phyloP scores from a whole-genome alignment of 2,797 vertebrate species.

The Lophius americanus region DNA sequence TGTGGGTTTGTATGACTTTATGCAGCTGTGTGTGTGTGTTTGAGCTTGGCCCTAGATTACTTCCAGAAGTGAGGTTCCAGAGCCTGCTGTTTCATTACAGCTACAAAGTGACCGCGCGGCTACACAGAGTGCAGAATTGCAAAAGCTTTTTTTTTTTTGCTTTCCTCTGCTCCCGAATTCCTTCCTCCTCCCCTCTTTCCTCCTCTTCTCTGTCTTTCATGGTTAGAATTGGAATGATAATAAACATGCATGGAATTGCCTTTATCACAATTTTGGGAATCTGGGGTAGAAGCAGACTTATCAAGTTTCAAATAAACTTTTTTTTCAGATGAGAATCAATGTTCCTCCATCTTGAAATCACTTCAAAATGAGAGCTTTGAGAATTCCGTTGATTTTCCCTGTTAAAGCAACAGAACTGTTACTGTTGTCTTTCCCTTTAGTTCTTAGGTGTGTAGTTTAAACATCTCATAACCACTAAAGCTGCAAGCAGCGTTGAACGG shows the following conservation, averaged over 20 bases:
- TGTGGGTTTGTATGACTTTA: slow-evolving; percentile 34
- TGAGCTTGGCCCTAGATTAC: slow-evolving; percentile 63
- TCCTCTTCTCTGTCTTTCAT: slow-evolving; percentile 44
- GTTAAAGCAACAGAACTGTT: slow-evolving; percentile 9
- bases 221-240: slow-evolving; percentile 61
- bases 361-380: slow-evolving; percentile 11
- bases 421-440: neutral
- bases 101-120: slow-evolving; percentile 74
- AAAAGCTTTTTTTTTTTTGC: slow-evolving; percentile 44
- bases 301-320: slow-evolving; percentile 51
- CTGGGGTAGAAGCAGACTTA: slow-evolving; percentile 29
- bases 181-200: slow-evolving; percentile 3
- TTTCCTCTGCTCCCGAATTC: slow-evolving; percentile 4
- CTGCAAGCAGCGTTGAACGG: too few relatives aligned
- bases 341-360: slow-evolving; percentile 40
- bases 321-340: slow-evolving; percentile 23
- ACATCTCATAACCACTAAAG: neutral
- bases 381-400: neutral
- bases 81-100: slow-evolving; percentile 74
- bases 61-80: slow-evolving; percentile 74
- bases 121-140: slow-evolving; percentile 73
- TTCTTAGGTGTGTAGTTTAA: neutral
- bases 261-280: slow-evolving; percentile 48
- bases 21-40: slow-evolving; percentile 36
- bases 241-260: slow-evolving; percentile 59